Base-by-base conservation (phyloP, 1,140 invertebrate species). In the Armadillidium nasatum region DNA sequence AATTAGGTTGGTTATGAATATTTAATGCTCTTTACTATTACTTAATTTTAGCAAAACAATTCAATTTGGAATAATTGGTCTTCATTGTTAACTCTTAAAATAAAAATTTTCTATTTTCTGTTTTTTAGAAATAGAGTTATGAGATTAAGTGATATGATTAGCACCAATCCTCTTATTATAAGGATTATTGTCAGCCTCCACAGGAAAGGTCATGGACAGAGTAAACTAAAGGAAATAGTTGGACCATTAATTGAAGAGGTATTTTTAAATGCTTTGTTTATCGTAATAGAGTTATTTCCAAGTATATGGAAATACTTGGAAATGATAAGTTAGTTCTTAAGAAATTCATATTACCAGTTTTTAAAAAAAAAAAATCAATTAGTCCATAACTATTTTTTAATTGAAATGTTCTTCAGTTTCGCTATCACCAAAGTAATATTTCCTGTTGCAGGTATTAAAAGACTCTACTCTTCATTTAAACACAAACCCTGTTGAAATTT, bases 401-500 rank as follows among this genome's bases (percentile, higher is more conserved):
- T 33, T 33, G 33, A 33, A 33, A 33, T 33, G n/a, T 33, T 6
- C 33, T 33, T 33, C n/a, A n/a, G n/a, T n/a, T n/a, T n/a, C n/a
- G n/a, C n/a, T n/a, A n/a, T n/a, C n/a, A n/a, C n/a, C n/a, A n/a
- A n/a, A n/a, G n/a, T n/a, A n/a, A n/a, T n/a, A n/a, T 33, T 33
- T 33, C 6, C 33, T 33, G 1, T 33, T 33, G 6, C 88, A 87
- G 82, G 87, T 93, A 76, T 83, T 93, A 19, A 87, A 88, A 43
- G 89, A 93, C 81, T 90, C 88, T 82, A 87, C 87, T 74, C 85
- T 93, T 21, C 88, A 87, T 74, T 91, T 93, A 79, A 92, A 93
- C 83, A 93, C 91, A 0, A 92, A 91, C 82, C 92, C 92, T 11
- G 87, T 92, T 0, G 91, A 93, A 82, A 91, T 93, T 78, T 94